Base-by-base conservation (phyloP, 2,888 invertebrate species). In the Leptarthrus brevirostris region DNA sequence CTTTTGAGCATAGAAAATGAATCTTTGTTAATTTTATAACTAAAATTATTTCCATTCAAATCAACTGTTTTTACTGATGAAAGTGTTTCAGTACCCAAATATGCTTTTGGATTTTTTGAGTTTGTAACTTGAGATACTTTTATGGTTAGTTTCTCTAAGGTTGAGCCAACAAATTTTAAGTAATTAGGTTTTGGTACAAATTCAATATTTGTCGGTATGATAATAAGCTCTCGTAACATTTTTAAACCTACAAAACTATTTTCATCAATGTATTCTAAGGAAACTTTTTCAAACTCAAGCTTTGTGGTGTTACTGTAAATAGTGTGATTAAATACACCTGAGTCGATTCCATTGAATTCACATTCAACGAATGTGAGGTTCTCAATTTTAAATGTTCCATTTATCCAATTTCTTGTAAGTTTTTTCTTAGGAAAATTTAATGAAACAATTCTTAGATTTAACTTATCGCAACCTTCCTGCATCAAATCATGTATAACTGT, bases 41-140 rank as follows among this genome's bases (percentile, higher is more conserved):
- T 34, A 54, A 54, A 24, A 12, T 53, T 71, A 40, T 71, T 71
- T 34, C 34, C 52, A 40, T 20, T 24, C 3, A 71, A n/a, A n/a
- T 71, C 40, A 6, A 54, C 18, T 0, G 2, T 2, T 30, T 34
- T 30, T 1, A 69, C 5, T 18, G 20, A 30, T 20, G 18, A 34
- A 12, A 52, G 24, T 0, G 49, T 18, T 18, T 3, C n/a, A 52
- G 52, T 30, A 14, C 69, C 69, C 5, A 69, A 30, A 10, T 52
- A 44, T 12, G 3, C 22, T 22, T 52, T 30, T 52, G 69, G 69
- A 10, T 52, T 52, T n/a, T 52, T 18, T 12, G 20, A 5, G 22
- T 40, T 54, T 30, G n/a, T 22, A 40, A 20, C 2, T 14, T 22
- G 14, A 20, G 1, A 2, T 6, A 54, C 22, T 40, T 40, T 16